Base-by-base conservation (phyloP, 1,140 invertebrate species). In the Drosophila subpulchrella region DNA sequence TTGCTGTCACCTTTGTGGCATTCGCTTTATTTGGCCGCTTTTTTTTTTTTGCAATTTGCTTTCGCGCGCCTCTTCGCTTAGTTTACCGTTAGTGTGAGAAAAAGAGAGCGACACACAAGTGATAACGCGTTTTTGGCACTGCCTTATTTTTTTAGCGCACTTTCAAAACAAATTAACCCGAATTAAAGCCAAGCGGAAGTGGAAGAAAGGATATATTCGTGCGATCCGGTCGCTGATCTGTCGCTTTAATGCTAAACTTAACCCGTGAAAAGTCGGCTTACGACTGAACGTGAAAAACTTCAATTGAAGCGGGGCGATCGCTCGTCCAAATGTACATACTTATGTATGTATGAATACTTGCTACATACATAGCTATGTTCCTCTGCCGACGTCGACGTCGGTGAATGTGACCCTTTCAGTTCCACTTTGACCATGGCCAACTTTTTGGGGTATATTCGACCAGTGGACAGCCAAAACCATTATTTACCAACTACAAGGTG, bases 141-240 rank as follows among this genome's bases (percentile, higher is more conserved):
- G 59, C 27, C 24, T 60, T 60, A 41, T 39, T 46, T 68, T 67
- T 27, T 60, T 61, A 66, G 75, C 32, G 63, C 67, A 88, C 81
- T 84, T 85, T 84, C 82, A 59, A 86, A 86, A 83, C 66, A 83
- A 89, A 83, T 89, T 88, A 88, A 80, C 83, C 83, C 83, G 73
- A 86, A 86, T 88, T 65, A 68, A 38, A 36, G 59, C 47, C 10
- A 36, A 83, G 67, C 84, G 84, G 84, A 88, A 88, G 57, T 76
- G 55, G 32, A 32, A 34, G n/a, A 51, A 51, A 51, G 48, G 48
- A 51, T 48, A 30, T 30, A 55, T 66, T 66, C 66, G 72, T 67
- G 60, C 61, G 61, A 53, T 67, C 42, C 41, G 20, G 32, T 67
- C 44, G 42, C 44, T 38, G 74, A 65, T 65, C 54, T 30, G 54